Evolutionary conservation across 1,140 invertebrate genomes (phyloP), one percentile per base, ranked within the genome.

Genomic region (Aphaenogaster ashmeadi): DNA sequence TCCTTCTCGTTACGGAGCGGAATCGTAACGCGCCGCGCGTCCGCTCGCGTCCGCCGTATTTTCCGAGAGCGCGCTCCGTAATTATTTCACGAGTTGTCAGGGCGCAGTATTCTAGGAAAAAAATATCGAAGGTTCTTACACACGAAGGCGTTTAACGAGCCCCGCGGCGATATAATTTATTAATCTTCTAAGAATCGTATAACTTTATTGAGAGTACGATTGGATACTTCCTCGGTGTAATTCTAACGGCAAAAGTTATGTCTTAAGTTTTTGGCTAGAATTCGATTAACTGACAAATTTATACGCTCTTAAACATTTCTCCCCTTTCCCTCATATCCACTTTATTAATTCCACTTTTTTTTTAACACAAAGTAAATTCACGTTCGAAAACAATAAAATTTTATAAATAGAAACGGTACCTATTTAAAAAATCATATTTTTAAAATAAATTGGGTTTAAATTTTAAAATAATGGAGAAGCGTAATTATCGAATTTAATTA

Each of bases 51-150:
- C 21, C 21, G 0, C 38, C 62, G 67, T 75, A 84, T 47, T 84
- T 84, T 62, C 54, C 67, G 27, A 33, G 27, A 69, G 69, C 15
- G 8, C 41, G 27, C n/a, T 47, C 38, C 21, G 62, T 83, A 83
- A 83, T 83, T 83, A 83, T 74, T 74, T 83, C 21, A 83, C 27
- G 41, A 60, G 27, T 83, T 44, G 80, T 83, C 67, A 13, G 13
- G 38, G 44, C 54, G 75, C 41, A 8, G 5, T 79, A 13, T 72
- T 72, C 80, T 7, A 33, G 13, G 67, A 58, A 56, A 74, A 81
- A 74, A 36, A 71, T 58, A 47, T 47, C 15, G 44, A 72, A 72
- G 21, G 4, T 33, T 21, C 36, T 27, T 13, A 0, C 27, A 27
- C 27, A 54, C 8, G 13, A 11, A 38, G n/a, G 1, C 33, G 33